phyloP scores from a whole-genome alignment of 2,113 vertebrate genomes.

The Zosterops japonicus region DNA sequence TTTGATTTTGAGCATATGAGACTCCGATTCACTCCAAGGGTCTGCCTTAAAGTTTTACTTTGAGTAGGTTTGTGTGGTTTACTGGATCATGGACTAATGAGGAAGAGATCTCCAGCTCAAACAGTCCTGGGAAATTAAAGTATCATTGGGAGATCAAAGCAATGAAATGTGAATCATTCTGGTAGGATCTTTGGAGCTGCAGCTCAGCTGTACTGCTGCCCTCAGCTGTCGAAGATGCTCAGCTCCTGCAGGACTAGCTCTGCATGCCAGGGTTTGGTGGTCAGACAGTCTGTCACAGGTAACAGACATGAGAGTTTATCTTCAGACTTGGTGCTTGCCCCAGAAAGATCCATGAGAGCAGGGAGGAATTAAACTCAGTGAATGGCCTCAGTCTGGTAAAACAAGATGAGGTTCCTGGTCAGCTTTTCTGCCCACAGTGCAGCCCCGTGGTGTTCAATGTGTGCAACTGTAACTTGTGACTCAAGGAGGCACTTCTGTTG shows the following conservation, averaged over 20 bases:
- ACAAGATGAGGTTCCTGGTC: background rate
- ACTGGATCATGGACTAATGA: background rate
- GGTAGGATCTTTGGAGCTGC: background rate
- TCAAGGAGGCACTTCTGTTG: background rate
- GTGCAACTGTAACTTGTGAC: background rate
- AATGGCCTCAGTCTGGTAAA: background rate
- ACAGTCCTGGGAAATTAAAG: background rate
- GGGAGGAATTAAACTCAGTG: background rate
- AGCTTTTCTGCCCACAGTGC: background rate
- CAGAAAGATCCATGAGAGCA: background rate
- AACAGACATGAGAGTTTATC: background rate
- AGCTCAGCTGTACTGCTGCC: background rate
- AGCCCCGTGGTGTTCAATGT: background rate
- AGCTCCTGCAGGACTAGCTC: background rate
- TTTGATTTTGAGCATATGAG: background rate
- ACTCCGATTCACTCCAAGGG: background rate
- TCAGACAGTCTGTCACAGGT: background rate
- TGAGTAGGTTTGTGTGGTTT: background rate
- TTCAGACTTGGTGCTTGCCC: background rate
- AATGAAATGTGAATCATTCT: background rate
- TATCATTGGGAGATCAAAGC: background rate
- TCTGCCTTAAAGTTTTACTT: background rate
- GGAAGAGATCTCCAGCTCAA: background rate
- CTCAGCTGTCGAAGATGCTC: background rate
- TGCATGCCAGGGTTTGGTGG: fast-evolving